A percentile compares a stretch with the other conserved stretches of the same genome.
These are phyloP conservation scores for Balanococcus diminutus DNA, from an alignment of 2,888 invertebrate genomes.

Conservation along the genomic window DNA sequence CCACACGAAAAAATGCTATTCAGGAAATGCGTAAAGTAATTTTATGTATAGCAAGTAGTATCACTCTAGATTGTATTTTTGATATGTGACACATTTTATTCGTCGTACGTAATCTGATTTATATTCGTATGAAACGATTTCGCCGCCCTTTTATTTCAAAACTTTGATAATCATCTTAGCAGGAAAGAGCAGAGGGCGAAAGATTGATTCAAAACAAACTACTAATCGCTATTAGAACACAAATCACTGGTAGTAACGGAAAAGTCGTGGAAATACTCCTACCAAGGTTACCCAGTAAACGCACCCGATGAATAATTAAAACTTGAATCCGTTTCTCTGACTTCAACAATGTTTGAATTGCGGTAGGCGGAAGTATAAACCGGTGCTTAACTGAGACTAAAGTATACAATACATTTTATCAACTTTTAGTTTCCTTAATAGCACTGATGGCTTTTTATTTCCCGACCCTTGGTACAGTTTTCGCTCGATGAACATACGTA, in stretches of 20 bases:
- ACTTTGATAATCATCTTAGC: not conserved
- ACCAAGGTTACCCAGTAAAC: not conserved
- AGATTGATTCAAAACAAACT: not conserved
- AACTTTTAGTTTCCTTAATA: not conserved
- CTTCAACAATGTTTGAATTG: not conserved
- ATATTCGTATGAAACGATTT: not conserved
- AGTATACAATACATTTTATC: not conserved
- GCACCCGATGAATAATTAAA: not conserved
- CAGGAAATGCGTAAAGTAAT: not conserved
- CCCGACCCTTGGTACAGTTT: not conserved
- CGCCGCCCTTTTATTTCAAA: not conserved
- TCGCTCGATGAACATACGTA: not conserved
- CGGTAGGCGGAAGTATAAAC: not conserved
- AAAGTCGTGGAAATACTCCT: not conserved
- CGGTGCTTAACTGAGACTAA: not conserved
- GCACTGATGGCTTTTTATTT: not conserved
- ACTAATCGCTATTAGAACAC: not conserved
- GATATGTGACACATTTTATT: not conserved
- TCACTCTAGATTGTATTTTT: not conserved
- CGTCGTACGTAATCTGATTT: not conserved
- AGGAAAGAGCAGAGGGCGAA: not conserved
- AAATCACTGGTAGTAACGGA: not conserved
- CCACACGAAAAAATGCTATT: not conserved
- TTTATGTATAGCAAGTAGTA: not conserved
- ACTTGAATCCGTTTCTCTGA: not conserved